Conservation (phyloP, 1,140 invertebrate genomes). For the Bombus superbus region DNA sequence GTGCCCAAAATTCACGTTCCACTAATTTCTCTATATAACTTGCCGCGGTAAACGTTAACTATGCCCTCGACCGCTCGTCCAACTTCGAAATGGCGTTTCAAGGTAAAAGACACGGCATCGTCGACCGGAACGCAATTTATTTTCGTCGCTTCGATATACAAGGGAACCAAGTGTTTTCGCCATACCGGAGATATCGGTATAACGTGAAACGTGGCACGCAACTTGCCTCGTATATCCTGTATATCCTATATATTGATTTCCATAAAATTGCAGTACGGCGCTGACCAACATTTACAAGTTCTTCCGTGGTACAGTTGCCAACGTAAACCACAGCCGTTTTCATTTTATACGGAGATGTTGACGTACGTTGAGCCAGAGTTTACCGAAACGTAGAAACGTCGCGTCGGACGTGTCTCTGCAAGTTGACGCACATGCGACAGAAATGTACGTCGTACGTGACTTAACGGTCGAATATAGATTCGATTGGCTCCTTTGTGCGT, state of each 20-base stretch:
- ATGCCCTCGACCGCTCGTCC: too few species aligned
- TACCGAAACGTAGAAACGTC: neutral
- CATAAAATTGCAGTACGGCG: neutral
- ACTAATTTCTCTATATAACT: slow-evolving; percentile 2
- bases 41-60: neutral
- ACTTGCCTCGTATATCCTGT: neutral
- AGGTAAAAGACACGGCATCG: neutral
- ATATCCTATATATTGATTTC: neutral
- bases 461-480: neutral
- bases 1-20: neutral
- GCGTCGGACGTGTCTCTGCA: neutral
- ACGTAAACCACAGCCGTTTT: neutral
- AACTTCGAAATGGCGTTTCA: neutral
- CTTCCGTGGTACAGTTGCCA: neutral
- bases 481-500: neutral
- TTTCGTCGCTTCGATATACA: neutral
- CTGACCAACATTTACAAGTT: neutral
- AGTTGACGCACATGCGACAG: neutral
- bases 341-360: neutral
- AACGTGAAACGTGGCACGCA: neutral
- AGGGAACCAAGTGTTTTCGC: neutral
- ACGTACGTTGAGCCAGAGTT: neutral
- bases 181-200: neutral
- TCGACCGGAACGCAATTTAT: neutral
- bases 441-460: neutral